These are phyloP conservation scores for Sitophilus oryzae DNA, from an alignment of 1,140 invertebrate species.

Conservation along the genomic window DNA sequence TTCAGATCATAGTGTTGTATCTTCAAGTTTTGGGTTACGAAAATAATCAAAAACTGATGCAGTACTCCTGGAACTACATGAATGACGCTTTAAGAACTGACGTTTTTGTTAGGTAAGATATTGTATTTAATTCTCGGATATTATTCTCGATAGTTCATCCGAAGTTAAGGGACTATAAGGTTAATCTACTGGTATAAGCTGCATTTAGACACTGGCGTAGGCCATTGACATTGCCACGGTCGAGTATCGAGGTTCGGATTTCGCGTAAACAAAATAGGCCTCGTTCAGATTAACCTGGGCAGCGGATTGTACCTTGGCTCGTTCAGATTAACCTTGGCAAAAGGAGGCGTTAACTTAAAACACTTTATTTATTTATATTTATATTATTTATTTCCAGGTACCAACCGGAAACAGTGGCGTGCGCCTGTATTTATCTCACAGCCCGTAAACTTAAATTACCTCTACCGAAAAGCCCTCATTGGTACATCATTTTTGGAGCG, in stretches of 20 bases:
- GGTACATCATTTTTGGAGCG: conserved; percentile 84
- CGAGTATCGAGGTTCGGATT: no score
- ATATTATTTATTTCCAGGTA: conserved; percentile 55
- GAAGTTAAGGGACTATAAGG: no score
- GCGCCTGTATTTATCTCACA: conserved; percentile 95
- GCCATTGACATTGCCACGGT: no score
- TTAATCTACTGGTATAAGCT: no score
- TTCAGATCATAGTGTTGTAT: conserved; percentile 87
- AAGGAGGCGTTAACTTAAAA: no score
- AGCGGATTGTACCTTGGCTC: no score
- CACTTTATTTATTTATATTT: not conserved
- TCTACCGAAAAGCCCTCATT: conserved; percentile 79
- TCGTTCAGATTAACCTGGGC: no score
- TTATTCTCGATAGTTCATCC: no score
- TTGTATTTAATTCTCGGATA: not conserved
- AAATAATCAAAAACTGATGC: conserved; percentile 78
- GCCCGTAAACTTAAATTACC: conserved; percentile 80
- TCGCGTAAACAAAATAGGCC: no score
- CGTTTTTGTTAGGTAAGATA: conserved; percentile 83
- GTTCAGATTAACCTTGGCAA: no score
- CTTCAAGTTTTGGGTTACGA: conserved; percentile 84
- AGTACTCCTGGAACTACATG: conserved; percentile 99
- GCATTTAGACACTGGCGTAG: no score
- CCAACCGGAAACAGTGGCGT: conserved; percentile 95
- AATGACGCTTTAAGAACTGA: conserved; percentile 96